Evolutionary conservation across 2,888 invertebrate genomes (phyloP), one percentile per base, ranked within the genome.

Genomic region (Tineola bisselliella): DNA sequence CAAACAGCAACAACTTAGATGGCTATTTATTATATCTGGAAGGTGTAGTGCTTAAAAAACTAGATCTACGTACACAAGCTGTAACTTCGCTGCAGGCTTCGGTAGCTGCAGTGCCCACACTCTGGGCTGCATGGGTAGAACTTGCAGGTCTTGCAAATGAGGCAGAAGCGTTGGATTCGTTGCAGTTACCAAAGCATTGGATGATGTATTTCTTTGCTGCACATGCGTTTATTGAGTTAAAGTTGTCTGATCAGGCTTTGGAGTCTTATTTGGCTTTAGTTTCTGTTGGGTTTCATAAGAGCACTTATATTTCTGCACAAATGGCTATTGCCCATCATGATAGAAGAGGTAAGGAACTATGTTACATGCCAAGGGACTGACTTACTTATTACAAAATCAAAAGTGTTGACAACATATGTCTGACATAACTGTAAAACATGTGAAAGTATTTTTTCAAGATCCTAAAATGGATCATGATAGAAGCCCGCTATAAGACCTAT

Each of bases 51-150:
- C 81, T 98, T 58, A 94, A 95, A 70, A 95, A 96, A 71, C 78
- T 98, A 61, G 95, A 97, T 70, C 86, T 98, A 12, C 87, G 91
- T 59, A 90, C 74, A 63, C 91, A 93, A 68, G 97, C 98, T 0
- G 90, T 92, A 19, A 91, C 93, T 65, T 90, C 94, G 58, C 88
- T 99, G 48, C 89, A 94, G 17, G 92, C 94, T 69, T 90, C 97
- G 0, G 90, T 96, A 11, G 90, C 91, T 62, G 88, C 90, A 48
- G 91, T 93, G 61, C 97, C 97, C 0, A 91, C 95, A 70, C 90
- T 97, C 63, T 99, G 99, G 99, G 93, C 96, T 48, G 94, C 98
- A 0, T 99, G 99, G 96, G 88, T 95, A 38, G 98, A 98, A 76
- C 83, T 99, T 12, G 93, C 96, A 0, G 91, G 93, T 8, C 83